phyloP scores from a whole-genome alignment of 35 echinoderm and acorn worm genomes.

The Lytechinus pictus region DNA sequence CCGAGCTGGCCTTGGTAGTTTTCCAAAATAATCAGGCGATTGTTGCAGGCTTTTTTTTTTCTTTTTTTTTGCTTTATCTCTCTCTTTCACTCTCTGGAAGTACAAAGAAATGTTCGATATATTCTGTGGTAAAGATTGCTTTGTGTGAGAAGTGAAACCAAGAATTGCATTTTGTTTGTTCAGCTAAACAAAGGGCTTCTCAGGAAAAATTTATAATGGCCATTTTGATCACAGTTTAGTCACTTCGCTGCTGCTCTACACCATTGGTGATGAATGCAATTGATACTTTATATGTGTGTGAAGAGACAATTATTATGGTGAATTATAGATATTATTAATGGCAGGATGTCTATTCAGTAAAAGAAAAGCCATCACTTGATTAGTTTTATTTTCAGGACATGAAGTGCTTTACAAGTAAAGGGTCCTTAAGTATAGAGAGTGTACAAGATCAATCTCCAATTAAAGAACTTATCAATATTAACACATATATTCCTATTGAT shows the following conservation, averaged over 20 bases:
- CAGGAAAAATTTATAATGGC: conserved; percentile 32
- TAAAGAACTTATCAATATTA: neutral
- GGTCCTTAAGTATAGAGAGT: neutral
- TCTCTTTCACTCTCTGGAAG: conserved; percentile 16
- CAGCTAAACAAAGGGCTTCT: conserved; percentile 42
- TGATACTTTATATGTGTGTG: neutral
- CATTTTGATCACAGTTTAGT: conserved; percentile 16
- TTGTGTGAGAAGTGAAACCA: conserved; percentile 54
- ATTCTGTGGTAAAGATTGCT: conserved; percentile 33
- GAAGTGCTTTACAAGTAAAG: neutral
- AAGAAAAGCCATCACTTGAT: neutral
- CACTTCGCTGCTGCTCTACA: neutral
- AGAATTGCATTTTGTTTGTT: conserved; percentile 52
- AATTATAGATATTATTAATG: neutral
- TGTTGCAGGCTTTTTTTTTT: conserved; percentile 5
- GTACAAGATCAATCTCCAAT: neutral
- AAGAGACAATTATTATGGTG: neutral
- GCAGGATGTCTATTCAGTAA: neutral
- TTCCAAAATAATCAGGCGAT: conserved; percentile 55
- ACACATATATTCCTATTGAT: neutral
- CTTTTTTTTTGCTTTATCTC: neutral
- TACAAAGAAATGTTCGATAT: conserved; percentile 1
- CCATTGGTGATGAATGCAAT: neutral
- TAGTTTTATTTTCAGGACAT: neutral
- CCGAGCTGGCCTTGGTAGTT: conserved; percentile 46